Conservation (phyloP, 2,797 vertebrate genomes). For the Sebastiscus tertius region DNA sequence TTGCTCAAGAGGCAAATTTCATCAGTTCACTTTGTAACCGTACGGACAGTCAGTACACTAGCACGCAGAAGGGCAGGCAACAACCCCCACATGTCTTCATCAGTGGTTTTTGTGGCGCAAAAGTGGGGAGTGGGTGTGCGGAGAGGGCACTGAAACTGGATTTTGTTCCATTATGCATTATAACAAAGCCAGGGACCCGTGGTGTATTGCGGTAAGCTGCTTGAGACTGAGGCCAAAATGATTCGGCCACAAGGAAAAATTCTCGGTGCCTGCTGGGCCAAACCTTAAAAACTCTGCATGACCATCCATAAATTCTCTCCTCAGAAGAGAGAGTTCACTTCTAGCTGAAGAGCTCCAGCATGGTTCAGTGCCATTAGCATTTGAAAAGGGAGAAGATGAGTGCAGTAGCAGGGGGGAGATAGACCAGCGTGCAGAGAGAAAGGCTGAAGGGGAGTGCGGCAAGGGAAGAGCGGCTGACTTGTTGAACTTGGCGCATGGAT, state of each 20-base stretch:
- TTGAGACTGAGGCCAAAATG: slow-evolving; percentile 53
- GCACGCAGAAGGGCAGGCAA: slow-evolving; percentile 10
- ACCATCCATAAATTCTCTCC: slow-evolving; percentile 69
- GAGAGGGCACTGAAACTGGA: slow-evolving; percentile 34
- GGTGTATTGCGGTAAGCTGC: slow-evolving; percentile 39
- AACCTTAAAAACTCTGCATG: slow-evolving; percentile 68
- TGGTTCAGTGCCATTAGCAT: slow-evolving; percentile 73
- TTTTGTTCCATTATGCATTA: slow-evolving; percentile 60
- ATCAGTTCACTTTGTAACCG: slow-evolving; percentile 23
- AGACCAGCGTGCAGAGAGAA: slow-evolving; percentile 27
- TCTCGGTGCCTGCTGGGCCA: slow-evolving; percentile 47
- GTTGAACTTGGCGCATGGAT: slow-evolving; percentile 75
- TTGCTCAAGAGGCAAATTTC: slow-evolving; percentile 48
- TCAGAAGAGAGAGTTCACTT: slow-evolving; percentile 54
- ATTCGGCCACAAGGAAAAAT: slow-evolving; percentile 57
- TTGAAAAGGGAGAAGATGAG: slow-evolving; percentile 71
- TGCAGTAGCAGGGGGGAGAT: slow-evolving; percentile 24
- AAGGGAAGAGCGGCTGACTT: slow-evolving; percentile 58
- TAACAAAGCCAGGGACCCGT: slow-evolving; percentile 57
- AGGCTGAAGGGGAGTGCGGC: slow-evolving; percentile 21
- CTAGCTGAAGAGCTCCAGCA: slow-evolving; percentile 57
- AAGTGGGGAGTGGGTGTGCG: neutral
- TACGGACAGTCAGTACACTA: slow-evolving; percentile 23
- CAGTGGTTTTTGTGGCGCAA: slow-evolving; percentile 12
- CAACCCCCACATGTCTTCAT: slow-evolving; percentile 15